A percentile compares a stretch with the other conserved stretches of the same genome.
These are phyloP conservation scores for Diarsia dahlii DNA, from an alignment of 2,888 invertebrate genomes.

Conservation along the genomic window DNA sequence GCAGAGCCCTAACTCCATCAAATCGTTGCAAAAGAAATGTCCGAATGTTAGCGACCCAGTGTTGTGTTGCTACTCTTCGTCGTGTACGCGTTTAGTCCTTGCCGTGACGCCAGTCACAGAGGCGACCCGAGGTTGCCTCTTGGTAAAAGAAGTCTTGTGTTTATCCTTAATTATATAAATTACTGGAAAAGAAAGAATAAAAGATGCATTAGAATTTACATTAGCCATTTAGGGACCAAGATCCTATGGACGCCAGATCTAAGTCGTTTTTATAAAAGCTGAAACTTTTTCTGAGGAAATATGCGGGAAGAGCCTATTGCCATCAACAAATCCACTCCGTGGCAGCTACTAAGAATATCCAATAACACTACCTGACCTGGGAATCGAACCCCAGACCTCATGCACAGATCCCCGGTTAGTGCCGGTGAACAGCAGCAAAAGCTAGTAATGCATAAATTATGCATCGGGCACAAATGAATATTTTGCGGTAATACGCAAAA, in stretches of 20 bases:
- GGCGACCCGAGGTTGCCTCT: conserved; percentile 51
- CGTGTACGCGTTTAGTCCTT: conserved; percentile 55
- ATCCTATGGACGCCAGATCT: background rate
- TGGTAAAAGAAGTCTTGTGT: conserved; percentile 63
- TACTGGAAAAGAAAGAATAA: conserved; percentile 38
- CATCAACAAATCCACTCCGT: no score
- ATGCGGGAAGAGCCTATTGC: no score
- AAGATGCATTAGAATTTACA: conserved; percentile 3
- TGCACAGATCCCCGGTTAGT: no score
- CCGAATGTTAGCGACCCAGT: conserved; percentile 31
- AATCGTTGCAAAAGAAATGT: conserved; percentile 22
- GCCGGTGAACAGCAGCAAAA: no score
- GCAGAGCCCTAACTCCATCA: background rate
- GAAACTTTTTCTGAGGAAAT: no score
- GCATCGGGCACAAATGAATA: no score
- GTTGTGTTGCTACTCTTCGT: conserved; percentile 45
- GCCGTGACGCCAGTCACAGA: conserved; percentile 53
- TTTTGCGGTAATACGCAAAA: no score
- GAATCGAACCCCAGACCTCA: no score
- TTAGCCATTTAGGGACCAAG: background rate
- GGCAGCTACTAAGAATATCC: no score
- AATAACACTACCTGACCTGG: no score
- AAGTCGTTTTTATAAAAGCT: no score
- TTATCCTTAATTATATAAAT: conserved; percentile 61
- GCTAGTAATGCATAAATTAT: no score